phyloP scores from a whole-genome alignment of 2,113 vertebrate species.

The Hoplias malabaricus region DNA sequence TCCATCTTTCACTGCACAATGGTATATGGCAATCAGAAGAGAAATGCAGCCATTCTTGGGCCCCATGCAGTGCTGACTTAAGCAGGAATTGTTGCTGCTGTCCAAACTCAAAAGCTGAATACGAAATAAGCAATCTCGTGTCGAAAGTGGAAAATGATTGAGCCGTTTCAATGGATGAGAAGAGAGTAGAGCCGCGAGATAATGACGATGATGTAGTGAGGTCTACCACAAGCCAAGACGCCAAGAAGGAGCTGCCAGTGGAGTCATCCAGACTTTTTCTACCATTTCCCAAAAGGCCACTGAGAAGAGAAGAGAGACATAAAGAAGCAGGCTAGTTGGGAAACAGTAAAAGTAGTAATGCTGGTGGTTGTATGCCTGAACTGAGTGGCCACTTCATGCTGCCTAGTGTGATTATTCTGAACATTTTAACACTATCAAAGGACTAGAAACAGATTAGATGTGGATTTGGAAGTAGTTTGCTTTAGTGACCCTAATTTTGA shows the following conservation, averaged over 20 bases:
- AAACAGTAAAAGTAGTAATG: constrained; percentile 35
- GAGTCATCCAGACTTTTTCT: constrained; percentile 13
- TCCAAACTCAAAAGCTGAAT: constrained; percentile 33
- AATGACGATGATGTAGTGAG: constrained; percentile 43
- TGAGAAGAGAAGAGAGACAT: not conserved
- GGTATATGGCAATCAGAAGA: constrained; percentile 3
- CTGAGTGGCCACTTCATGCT: not conserved
- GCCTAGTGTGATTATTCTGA: not conserved
- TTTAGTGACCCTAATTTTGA: too few relatives aligned
- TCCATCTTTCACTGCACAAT: constrained; percentile 8
- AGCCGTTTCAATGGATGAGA: constrained; percentile 34
- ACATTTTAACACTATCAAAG: not conserved
- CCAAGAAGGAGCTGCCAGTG: constrained; percentile 20
- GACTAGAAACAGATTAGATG: not conserved
- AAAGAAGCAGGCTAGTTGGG: not conserved
- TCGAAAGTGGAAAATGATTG: constrained; percentile 38
- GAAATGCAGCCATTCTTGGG: constrained; percentile 11
- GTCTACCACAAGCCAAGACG: constrained; percentile 31
- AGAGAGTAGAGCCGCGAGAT: constrained; percentile 20
- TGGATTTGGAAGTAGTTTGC: too few relatives aligned
- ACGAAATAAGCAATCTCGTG: constrained; percentile 48
- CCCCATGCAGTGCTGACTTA: constrained; percentile 22
- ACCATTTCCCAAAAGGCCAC: not conserved
- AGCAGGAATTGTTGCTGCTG: constrained; percentile 15
- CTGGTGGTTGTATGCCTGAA: not conserved